These are phyloP conservation scores for Acrossocheilus fasciatus DNA, from an alignment of 2,797 vertebrate species.

Conservation along the genomic window DNA sequence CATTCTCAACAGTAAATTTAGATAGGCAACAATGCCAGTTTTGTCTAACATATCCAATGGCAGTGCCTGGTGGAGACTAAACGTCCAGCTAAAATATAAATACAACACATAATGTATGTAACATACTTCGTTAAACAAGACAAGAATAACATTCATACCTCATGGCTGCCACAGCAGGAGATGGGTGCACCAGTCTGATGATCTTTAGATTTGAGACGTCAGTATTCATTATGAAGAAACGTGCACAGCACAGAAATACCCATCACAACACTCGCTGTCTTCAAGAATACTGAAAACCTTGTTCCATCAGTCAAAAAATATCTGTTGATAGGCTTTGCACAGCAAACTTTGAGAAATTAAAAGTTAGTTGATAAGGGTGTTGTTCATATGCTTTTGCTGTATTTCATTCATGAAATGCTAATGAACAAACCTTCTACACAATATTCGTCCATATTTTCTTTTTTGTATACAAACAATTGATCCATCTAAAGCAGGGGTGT, in stretches of 20 bases:
- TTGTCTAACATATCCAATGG: not conserved
- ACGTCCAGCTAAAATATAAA: not conserved
- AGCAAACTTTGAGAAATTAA: not conserved
- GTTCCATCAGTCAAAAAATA: conserved; percentile 9
- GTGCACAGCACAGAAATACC: not conserved
- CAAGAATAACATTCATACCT: not conserved
- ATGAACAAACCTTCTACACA: not conserved
- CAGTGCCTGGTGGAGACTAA: not conserved
- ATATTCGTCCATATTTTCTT: not conserved
- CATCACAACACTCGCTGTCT: not conserved
- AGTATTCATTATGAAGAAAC: conserved; percentile 4
- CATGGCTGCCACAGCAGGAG: not conserved
- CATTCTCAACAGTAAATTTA: not conserved
- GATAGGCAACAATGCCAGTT: not conserved
- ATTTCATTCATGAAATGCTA: no score
- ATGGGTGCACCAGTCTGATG: not conserved
- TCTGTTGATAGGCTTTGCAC: not conserved
- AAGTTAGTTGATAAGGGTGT: not conserved
- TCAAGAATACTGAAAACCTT: not conserved
- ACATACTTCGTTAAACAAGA: not conserved
- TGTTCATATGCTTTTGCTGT: not conserved
- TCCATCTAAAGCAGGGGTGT: not conserved
- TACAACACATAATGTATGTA: not conserved
- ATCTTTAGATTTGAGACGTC: not conserved
- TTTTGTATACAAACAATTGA: not conserved